Percentiles rank a stretch among this genome's conserved stretches.
These are phyloP conservation scores for Neopelma chrysocephalum DNA, from an alignment of 2,797 vertebrate species.

Conservation along the genomic window DNA sequence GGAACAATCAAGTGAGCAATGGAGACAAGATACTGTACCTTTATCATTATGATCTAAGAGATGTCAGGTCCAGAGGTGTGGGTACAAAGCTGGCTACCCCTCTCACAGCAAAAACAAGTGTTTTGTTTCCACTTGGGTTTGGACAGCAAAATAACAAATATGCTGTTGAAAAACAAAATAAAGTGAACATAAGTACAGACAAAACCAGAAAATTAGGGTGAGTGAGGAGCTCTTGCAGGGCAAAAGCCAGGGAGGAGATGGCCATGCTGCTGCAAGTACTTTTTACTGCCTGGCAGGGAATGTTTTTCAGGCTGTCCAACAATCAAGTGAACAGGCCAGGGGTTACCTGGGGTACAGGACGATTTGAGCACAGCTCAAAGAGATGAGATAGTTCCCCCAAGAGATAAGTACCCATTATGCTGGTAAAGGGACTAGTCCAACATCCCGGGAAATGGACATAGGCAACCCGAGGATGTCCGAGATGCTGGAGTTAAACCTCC, in stretches of 20 bases:
- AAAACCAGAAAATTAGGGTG: background rate
- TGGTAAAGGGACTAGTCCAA: background rate
- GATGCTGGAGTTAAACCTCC: background rate
- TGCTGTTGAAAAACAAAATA: background rate
- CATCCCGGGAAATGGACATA: background rate
- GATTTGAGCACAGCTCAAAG: background rate
- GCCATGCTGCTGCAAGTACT: background rate
- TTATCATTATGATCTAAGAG: constrained; percentile 28
- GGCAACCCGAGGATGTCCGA: background rate
- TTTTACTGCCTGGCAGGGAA: background rate
- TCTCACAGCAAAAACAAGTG: constrained; percentile 20
- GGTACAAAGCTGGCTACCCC: background rate
- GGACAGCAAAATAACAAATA: background rate
- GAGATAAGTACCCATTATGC: background rate
- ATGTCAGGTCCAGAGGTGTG: background rate
- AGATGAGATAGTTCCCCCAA: background rate
- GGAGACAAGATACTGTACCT: constrained; percentile 13
- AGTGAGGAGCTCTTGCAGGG: background rate
- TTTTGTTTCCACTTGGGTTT: background rate
- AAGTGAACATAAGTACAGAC: background rate
- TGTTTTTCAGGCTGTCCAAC: background rate
- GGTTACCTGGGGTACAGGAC: background rate
- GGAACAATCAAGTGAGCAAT: background rate
- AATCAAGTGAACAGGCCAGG: background rate
- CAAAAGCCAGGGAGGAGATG: background rate